phyloP scores from a whole-genome alignment of 2,888 invertebrate genomes.

The Abrostola triplasia region DNA sequence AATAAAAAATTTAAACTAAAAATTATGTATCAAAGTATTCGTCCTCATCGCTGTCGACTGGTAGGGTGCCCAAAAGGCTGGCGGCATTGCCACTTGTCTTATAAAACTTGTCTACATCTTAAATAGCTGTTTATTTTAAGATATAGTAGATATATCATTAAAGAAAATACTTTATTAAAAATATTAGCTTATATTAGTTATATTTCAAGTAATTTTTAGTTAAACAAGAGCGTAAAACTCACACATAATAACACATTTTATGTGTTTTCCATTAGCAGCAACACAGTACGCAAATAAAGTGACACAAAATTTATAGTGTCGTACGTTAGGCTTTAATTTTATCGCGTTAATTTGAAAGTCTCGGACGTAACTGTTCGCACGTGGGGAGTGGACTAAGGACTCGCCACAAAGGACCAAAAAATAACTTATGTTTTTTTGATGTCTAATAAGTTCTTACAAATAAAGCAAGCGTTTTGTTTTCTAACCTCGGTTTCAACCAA shows the following conservation, averaged over 20 bases:
- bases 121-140: too few relatives aligned
- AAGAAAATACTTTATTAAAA: too few relatives aligned
- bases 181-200: too few relatives aligned
- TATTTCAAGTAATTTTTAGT: neutral
- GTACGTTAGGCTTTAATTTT: conserved; percentile 72
- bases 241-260: conserved; percentile 31
- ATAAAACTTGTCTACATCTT: too few relatives aligned
- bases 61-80: too few relatives aligned
- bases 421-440: neutral
- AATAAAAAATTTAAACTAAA: too few relatives aligned
- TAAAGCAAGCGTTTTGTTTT: neutral
- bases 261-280: conserved; percentile 43
- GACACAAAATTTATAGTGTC: conserved; percentile 66
- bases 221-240: neutral
- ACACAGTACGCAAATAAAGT: conserved; percentile 37
- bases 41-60: too few relatives aligned
- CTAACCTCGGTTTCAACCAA: neutral
- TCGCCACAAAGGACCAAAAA: conserved; percentile 50
- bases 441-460: too few relatives aligned
- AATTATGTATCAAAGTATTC: too few relatives aligned
- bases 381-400: conserved; percentile 33
- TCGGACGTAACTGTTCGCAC: conserved; percentile 60
- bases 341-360: conserved; percentile 70
- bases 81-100: too few relatives aligned
- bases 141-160: too few relatives aligned